These are phyloP conservation scores for Heteromyza rotundicornis DNA, from an alignment of 2,888 invertebrate genomes.

Conservation along the genomic window DNA sequence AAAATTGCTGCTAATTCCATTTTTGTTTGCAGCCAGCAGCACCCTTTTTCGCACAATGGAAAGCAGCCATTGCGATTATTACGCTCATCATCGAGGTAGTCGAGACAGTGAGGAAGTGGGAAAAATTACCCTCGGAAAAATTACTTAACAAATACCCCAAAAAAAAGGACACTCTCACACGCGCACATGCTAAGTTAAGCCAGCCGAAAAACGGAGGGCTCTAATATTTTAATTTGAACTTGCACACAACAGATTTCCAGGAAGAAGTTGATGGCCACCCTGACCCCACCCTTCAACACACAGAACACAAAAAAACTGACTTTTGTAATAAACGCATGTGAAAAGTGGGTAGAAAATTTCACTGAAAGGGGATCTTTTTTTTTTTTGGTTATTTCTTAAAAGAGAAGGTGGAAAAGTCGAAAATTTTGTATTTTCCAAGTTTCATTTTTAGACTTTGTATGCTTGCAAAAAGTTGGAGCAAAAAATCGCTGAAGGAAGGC, in stretches of 20 bases:
- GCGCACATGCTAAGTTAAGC: not conserved
- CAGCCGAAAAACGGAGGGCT: not conserved
- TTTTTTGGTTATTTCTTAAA: not conserved
- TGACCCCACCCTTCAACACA: no score
- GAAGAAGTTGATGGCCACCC: no score
- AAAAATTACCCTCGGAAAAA: not conserved
- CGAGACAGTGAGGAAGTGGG: no score
- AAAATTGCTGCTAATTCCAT: not conserved
- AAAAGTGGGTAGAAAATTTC: not conserved
- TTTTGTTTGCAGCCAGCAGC: not conserved
- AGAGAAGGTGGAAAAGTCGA: no score
- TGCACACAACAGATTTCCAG: not conserved
- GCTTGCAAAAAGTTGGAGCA: not conserved
- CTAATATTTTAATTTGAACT: slow-evolving; percentile 21
- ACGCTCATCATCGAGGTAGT: not conserved
- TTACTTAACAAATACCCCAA: not conserved
- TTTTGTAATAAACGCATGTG: not conserved
- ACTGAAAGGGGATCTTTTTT: not conserved
- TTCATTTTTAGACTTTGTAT: not conserved
- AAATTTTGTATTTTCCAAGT: no score
- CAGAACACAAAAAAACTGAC: not conserved
- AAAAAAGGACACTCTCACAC: not conserved
- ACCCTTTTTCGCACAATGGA: not conserved
- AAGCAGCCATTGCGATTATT: not conserved
- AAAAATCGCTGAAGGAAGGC: not conserved